Evolutionary conservation across 2,113 vertebrate genomes (phyloP).

Genomic region (Rhadina sibilatrix): DNA sequence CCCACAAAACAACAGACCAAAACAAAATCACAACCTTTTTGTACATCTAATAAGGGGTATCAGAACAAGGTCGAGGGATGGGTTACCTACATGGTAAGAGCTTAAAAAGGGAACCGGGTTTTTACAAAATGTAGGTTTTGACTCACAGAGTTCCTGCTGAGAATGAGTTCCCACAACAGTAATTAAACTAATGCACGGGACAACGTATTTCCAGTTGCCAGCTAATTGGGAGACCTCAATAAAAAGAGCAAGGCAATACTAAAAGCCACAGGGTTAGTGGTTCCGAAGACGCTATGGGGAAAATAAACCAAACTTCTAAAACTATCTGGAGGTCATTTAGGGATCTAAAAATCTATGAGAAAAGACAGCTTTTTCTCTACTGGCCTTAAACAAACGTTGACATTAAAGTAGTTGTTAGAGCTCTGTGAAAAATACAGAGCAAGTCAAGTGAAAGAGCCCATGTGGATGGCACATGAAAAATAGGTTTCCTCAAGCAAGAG

Average conservation of each 20-base stretch:
- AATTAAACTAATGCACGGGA: background rate
- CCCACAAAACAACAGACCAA: background rate
- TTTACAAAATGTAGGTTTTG: background rate
- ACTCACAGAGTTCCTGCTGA: background rate
- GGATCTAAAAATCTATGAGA: background rate
- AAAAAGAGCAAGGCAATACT: background rate
- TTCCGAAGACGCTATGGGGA: background rate
- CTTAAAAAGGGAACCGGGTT: background rate
- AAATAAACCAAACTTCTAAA: background rate
- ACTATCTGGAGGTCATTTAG: background rate
- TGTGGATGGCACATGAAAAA: background rate
- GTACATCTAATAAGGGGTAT: background rate
- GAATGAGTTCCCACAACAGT: background rate
- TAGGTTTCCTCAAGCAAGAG: background rate
- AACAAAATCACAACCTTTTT: background rate
- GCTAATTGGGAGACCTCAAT: background rate
- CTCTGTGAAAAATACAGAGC: background rate
- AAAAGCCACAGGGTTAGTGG: background rate
- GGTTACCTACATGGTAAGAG: background rate
- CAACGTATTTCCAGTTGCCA: background rate
- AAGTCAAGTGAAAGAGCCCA: conserved; percentile 42
- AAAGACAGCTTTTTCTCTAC: background rate
- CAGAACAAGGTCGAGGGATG: background rate
- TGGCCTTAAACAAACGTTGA: conserved; percentile 6
- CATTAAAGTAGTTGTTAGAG: conserved; percentile 30